Evolutionary conservation across 2,888 invertebrate species (phyloP), one percentile per base, ranked within the genome.

Genomic region (Listrodromus nycthemerus): DNA sequence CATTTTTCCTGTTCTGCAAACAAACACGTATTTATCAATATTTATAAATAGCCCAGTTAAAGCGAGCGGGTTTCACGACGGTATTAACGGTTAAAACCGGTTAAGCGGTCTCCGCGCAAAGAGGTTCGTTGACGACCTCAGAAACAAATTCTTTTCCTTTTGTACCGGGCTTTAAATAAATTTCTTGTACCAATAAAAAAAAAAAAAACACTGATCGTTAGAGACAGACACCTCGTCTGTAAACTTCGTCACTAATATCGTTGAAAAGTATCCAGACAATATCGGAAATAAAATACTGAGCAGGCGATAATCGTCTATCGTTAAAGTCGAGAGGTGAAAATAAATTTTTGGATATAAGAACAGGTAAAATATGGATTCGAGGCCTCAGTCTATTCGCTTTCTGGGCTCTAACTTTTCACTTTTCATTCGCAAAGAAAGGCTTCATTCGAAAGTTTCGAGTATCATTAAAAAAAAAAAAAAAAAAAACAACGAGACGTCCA

Each of bases 61-160:
- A 24, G 52, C 52, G 67, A 69, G 37, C 77, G 41, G 61, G 37
- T 73, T 78, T 80, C 61, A 41, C 67, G 37, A 45, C 61, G 63
- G 50, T 33, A 69, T 78, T 82, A 82, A 82, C 82, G 82, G 82
- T 82, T 73, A 82, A 82, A 74, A 82, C 82, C 82, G 82, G 82
- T 82, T 74, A 48, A 58, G 21, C 71, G 71, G 27, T 69, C 67
- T 8, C 8, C 69, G 37, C 10, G 21, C 58, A 27, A 61, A 61
- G 61, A 61, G 10, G 0, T 10, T 58, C 71, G 58, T 71, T 8
- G 71, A 52, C 24, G 58, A 58, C 24, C 13, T 41, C 24, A 58
- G 55, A 24, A 58, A 41, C 3, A 24, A 71, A 61, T 45, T n/a
- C 58, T 19, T 55, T 52, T 1, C 1, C 8, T 24, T 24, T 55